Conservation (phyloP, 1,140 invertebrate genomes). For the Trichonephila inaurata region DNA sequence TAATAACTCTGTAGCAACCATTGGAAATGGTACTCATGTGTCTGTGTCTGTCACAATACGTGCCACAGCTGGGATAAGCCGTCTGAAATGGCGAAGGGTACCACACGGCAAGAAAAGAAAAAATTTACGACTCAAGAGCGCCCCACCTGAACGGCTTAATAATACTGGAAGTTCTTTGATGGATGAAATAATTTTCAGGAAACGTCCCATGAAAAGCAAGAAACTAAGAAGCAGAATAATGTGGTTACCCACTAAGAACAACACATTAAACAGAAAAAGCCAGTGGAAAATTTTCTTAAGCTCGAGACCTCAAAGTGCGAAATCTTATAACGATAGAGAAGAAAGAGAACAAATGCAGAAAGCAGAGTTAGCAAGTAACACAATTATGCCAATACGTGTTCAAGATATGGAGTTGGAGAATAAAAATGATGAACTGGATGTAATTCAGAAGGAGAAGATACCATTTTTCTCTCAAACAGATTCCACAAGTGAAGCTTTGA, state of each 20-base stretch:
- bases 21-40: conserved; percentile 44
- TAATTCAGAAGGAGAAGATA: background rate
- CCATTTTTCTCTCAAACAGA: background rate
- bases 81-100: conserved; percentile 54
- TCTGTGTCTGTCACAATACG: conserved; percentile 65
- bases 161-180: background rate
- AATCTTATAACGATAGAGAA: background rate
- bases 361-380: background rate
- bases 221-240: conserved; percentile 59
- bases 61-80: conserved; percentile 16
- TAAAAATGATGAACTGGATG: background rate
- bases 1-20: background rate
- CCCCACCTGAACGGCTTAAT: background rate
- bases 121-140: background rate
- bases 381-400: background rate
- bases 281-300: conserved; percentile 52
- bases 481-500: background rate
- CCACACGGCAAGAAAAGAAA: background rate
- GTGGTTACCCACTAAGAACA: conserved; percentile 57
- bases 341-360: background rate
- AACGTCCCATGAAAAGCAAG: background rate
- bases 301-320: background rate
- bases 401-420: background rate
- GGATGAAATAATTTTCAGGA: conserved; percentile 15
- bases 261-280: background rate